phyloP scores from a whole-genome alignment of 2,113 vertebrate genomes.

The Ammodramus savannarum region DNA sequence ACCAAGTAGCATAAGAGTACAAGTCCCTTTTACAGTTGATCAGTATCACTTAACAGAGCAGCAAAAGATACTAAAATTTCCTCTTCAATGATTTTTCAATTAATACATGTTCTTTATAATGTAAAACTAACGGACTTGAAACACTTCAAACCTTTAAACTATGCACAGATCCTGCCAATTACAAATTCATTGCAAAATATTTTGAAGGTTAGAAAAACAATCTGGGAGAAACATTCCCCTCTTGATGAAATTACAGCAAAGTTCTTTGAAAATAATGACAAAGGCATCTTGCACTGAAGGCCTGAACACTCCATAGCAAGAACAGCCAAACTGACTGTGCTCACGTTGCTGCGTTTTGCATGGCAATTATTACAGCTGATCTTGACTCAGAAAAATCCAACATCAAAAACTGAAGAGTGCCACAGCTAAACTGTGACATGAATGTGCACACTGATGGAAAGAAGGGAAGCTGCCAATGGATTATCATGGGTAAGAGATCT shows the following conservation, averaged over 20 bases:
- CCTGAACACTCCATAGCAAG: background rate
- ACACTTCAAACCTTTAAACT: conserved; percentile 24
- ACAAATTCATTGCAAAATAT: conserved; percentile 18
- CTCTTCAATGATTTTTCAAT: background rate
- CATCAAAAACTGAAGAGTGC: background rate
- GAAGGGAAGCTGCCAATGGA: background rate
- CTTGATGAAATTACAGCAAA: background rate
- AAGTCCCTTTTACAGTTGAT: background rate
- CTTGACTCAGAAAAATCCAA: background rate
- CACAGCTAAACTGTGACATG: background rate
- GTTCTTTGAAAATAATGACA: background rate
- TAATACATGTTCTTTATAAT: background rate
- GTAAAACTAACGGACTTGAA: background rate
- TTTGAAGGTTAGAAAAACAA: conserved; percentile 29
- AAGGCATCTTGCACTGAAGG: background rate
- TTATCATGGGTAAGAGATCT: background rate
- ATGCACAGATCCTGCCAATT: background rate
- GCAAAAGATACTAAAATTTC: background rate
- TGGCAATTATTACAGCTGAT: background rate
- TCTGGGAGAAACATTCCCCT: background rate
- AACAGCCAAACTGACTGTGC: background rate
- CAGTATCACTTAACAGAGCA: background rate
- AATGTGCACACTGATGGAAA: accelerated
- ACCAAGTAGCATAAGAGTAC: background rate
- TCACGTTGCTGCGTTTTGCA: background rate